Percentiles rank a stretch among this genome's conserved stretches.
phyloP scores from a whole-genome alignment of 2,888 invertebrate genomes.

The Tetragonula carbonaria region DNA sequence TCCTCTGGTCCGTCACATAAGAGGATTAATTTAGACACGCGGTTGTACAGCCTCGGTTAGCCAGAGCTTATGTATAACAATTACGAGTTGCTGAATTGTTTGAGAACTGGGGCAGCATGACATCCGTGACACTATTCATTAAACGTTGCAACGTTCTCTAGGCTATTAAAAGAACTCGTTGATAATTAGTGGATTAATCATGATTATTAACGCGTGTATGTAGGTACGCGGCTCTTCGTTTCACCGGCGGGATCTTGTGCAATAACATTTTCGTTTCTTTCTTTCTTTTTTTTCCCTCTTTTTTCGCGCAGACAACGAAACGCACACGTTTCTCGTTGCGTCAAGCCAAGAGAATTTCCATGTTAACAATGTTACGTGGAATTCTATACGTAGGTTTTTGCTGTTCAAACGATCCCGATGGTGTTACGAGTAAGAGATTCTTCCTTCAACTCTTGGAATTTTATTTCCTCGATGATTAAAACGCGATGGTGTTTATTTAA shows the following conservation, averaged over 20 bases:
- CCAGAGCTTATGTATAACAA: conserved; percentile 40
- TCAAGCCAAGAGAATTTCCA: background rate
- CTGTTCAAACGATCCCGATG: background rate
- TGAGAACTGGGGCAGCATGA: conserved; percentile 81
- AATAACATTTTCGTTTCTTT: conserved; percentile 64
- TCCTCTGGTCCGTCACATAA: background rate
- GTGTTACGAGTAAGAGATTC: background rate
- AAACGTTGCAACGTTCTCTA: conserved; percentile 75
- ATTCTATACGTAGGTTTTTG: background rate
- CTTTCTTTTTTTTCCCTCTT: background rate
- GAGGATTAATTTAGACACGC: conserved; percentile 21
- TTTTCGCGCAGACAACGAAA: conserved; percentile 13
- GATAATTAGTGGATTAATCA: conserved; percentile 80
- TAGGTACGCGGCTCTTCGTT: conserved; percentile 52
- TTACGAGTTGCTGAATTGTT: conserved; percentile 67
- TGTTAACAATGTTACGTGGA: background rate
- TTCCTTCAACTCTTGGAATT: background rate
- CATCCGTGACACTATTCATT: conserved; percentile 78
- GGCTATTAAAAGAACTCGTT: conserved; percentile 77
- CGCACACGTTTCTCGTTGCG: conserved; percentile 25
- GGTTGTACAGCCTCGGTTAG: conserved; percentile 24
- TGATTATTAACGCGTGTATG: conserved; percentile 75
- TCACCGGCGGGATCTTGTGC: conserved; percentile 29
- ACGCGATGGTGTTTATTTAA: background rate
- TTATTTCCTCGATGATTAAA: background rate